phyloP scores from a whole-genome alignment of 1,140 invertebrate species.

The Pachyrhynchus sulphureomaculatus region DNA sequence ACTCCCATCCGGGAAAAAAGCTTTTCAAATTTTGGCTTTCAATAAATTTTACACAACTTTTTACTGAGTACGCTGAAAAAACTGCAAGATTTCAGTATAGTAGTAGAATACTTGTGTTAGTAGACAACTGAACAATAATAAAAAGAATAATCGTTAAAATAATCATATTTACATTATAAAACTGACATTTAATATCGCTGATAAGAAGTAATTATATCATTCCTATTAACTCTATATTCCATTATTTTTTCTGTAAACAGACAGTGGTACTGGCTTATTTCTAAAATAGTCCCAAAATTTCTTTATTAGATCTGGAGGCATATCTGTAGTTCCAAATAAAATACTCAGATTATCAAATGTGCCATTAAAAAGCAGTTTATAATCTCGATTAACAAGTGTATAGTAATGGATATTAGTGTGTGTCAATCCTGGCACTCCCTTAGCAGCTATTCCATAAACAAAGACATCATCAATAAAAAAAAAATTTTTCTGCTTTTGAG shows the following conservation, averaged over 20 bases:
- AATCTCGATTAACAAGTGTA: neutral
- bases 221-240: too few relatives aligned
- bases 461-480: constrained; percentile 88
- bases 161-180: too few relatives aligned
- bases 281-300: neutral
- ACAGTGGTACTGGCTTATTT: neutral
- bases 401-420: neutral
- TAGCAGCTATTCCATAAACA: constrained; percentile 70
- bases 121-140: too few relatives aligned
- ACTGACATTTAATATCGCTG: too few relatives aligned
- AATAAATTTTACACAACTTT: too few relatives aligned
- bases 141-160: too few relatives aligned
- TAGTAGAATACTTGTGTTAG: too few relatives aligned
- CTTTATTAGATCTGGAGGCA: neutral
- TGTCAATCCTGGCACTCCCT: constrained; percentile 58
- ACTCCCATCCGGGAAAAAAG: too few relatives aligned
- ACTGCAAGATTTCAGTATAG: too few relatives aligned
- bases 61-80: too few relatives aligned
- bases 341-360: neutral
- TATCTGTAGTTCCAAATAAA: constrained; percentile 3
- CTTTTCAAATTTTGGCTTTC: too few relatives aligned
- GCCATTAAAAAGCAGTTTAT: neutral
- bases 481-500: constrained; percentile 37
- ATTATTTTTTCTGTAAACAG: neutral
- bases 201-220: too few relatives aligned